Evolutionary conservation across 2,888 invertebrate species (phyloP).

Genomic region (Blera fallax): DNA sequence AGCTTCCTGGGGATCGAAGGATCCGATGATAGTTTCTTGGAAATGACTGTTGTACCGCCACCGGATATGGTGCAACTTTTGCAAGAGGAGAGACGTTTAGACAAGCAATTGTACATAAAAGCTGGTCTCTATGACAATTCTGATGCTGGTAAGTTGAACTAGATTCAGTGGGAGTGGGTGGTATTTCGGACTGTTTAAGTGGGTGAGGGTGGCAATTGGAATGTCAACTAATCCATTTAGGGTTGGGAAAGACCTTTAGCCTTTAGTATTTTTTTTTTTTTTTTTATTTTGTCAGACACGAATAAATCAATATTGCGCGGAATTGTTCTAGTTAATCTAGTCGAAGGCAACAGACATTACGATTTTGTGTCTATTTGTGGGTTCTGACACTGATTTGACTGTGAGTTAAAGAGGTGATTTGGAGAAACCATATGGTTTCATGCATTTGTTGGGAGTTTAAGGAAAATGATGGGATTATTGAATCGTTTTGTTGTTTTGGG

Average conservation of each 20-base stretch:
- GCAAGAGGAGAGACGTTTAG: conserved; percentile 90
- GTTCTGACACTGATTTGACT: conserved; percentile 45
- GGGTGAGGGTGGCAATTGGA: conserved; percentile 31
- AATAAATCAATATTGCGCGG: conserved; percentile 56
- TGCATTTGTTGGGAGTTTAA: background rate
- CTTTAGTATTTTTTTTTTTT: conserved; percentile 9
- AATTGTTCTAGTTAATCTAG: conserved; percentile 52
- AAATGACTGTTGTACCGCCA: conserved; percentile 87
- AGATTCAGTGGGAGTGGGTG: conserved; percentile 16
- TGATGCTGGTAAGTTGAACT: conserved; percentile 83
- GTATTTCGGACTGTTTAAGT: background rate
- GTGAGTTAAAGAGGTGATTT: conserved; percentile 25
- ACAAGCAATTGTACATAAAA: conserved; percentile 89
- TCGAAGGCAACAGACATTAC: conserved; percentile 57
- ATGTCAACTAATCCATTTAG: conserved; percentile 69
- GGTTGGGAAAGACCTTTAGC: conserved; percentile 56
- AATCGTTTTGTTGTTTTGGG: background rate
- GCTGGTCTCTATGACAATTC: conserved; percentile 86
- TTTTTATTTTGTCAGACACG: conserved; percentile 41
- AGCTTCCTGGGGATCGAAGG: conserved; percentile 94
- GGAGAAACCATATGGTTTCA: conserved; percentile 48
- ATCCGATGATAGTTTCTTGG: conserved; percentile 87
- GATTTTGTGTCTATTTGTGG: background rate
- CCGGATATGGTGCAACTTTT: conserved; percentile 91
- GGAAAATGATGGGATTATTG: background rate